Evolutionary conservation across 2,888 invertebrate genomes (phyloP), one percentile per base, ranked within the genome.

Genomic region (Trilocha varians): DNA sequence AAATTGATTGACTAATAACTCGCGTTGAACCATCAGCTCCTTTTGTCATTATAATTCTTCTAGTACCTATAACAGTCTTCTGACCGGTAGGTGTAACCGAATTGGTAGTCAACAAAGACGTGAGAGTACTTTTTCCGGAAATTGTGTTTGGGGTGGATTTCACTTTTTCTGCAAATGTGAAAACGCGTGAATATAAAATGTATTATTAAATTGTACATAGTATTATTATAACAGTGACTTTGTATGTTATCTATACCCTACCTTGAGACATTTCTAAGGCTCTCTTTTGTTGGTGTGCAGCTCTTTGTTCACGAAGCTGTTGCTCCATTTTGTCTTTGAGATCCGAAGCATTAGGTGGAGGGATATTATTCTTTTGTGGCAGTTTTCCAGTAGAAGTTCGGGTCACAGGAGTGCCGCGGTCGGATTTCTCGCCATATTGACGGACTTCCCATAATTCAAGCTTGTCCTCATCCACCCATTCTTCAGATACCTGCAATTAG

Each of bases 391-490:
- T 92, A 48, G 93, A 89, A 57, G 94, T 91, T 79, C 94, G 89
- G 66, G 95, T 91, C 67, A 95, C 89, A 73, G 93, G 92, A 69
- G 91, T 91, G 63, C 88, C 88, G 66, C 91, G 89, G 78, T 91
- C 90, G 70, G 86, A 79, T 54, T 88, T 91, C 73, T 97, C 96
- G 15, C 95, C 95, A 69, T 96, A 97, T 60, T 94, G 92, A 60
- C 95, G 95, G 46, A 98, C 97, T 80, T 98, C 98, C 98, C 98
- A 98, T 33, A 99, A 78, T 66, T 98, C 98, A 36, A 99, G 78
- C 68, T 95, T 94, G 53, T 97, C 97, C 76, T 99, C 98, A 55
- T 97, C 96, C 0, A 97, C 93, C 98, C 98, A 98, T 62, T 95
- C 94, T 76, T 98, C 98, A 0, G 93, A 90, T 9, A 98, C 95